phyloP scores from a whole-genome alignment of 2,888 invertebrate genomes.

The Dynastes grantii region DNA sequence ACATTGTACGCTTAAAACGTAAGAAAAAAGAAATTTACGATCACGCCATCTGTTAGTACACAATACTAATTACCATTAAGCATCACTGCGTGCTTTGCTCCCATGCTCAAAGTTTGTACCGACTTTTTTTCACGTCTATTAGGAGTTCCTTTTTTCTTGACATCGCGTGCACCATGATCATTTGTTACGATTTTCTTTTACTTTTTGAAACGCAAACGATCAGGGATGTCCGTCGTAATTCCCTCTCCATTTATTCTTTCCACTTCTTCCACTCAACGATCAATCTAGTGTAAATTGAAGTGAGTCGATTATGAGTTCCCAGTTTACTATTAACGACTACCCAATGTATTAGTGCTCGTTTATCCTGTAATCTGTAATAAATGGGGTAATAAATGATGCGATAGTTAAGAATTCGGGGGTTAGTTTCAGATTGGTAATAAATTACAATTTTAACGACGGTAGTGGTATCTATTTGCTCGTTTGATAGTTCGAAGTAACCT shows the following conservation, averaged over 20 bases:
- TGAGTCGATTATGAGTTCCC: neutral
- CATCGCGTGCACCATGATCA: conserved; percentile 28
- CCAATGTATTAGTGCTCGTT: neutral
- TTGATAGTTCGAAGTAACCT: too few species aligned
- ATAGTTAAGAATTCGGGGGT: too few species aligned
- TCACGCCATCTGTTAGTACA: conserved; percentile 13
- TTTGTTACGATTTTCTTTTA: conserved; percentile 36
- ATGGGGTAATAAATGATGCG: neutral
- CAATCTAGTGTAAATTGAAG: neutral
- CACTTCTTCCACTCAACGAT: neutral
- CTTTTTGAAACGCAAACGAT: conserved; percentile 36
- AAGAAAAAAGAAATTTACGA: conserved; percentile 24
- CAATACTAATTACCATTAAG: conserved; percentile 39
- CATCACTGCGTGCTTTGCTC: conserved; percentile 1
- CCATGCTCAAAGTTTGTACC: conserved; percentile 19
- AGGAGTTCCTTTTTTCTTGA: neutral
- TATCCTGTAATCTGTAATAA: neutral
- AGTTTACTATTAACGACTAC: neutral
- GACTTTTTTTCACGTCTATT: conserved; percentile 5
- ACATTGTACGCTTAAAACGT: neutral
- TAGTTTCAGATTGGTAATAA: too few species aligned
- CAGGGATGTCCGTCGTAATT: neutral
- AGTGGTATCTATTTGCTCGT: too few species aligned
- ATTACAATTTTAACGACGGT: too few species aligned
- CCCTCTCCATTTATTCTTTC: neutral